phyloP scores from a whole-genome alignment of 2,113 vertebrate species.

The Seriola dumerili region DNA sequence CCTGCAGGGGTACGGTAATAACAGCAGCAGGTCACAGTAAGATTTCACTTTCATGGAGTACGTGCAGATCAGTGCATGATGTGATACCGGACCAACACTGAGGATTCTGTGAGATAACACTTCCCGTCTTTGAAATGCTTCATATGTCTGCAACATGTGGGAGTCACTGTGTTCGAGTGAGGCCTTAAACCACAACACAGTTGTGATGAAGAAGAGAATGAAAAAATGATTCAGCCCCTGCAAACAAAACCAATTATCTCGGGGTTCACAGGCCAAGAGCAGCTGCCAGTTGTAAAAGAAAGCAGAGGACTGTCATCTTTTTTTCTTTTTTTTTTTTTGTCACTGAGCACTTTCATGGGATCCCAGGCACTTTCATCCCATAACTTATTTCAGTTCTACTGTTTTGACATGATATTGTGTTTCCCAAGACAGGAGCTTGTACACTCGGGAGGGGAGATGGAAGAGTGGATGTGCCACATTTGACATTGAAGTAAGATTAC shows the following conservation, averaged over 20 bases:
- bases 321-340: constrained; percentile 24
- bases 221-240: constrained; percentile 45
- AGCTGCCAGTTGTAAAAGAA: constrained; percentile 62
- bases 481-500: constrained; percentile 75
- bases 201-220: constrained; percentile 38
- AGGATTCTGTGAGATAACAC: constrained; percentile 49
- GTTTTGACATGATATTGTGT: constrained; percentile 76
- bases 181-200: constrained; percentile 35
- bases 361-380: constrained; percentile 51
- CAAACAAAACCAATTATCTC: constrained; percentile 71
- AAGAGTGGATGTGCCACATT: constrained; percentile 62
- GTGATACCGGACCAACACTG: constrained; percentile 46
- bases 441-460: constrained; percentile 48
- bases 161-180: constrained; percentile 27
- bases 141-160: constrained; percentile 35
- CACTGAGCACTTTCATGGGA: constrained; percentile 64
- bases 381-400: constrained; percentile 67
- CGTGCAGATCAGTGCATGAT: constrained; percentile 46
- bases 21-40: constrained; percentile 43
- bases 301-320: constrained; percentile 45
- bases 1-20: constrained; percentile 7
- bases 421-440: constrained; percentile 69
- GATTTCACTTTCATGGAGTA: constrained; percentile 40
- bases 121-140: constrained; percentile 48
- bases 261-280: constrained; percentile 51